phyloP scores from a whole-genome alignment of 2,888 invertebrate species.

The Drosophila setosimentum region DNA sequence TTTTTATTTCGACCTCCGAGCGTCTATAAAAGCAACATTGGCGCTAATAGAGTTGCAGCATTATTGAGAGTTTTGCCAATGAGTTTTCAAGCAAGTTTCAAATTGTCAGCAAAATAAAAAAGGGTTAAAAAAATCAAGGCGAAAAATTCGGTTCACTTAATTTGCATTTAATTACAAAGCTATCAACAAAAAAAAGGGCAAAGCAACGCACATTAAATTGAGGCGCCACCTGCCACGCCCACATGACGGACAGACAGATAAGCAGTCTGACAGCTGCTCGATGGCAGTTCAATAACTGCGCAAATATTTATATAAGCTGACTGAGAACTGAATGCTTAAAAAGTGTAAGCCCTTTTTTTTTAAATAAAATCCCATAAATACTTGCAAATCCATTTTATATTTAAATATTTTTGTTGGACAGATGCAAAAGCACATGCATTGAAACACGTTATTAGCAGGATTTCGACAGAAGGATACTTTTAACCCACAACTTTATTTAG shows the following conservation, averaged over 20 bases:
- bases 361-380: slow-evolving; percentile 17
- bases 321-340: slow-evolving; percentile 27
- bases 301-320: slow-evolving; percentile 43
- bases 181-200: slow-evolving; percentile 30
- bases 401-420: background rate
- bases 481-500: too few relatives aligned
- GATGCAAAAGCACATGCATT: background rate
- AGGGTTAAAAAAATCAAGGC: slow-evolving; percentile 59
- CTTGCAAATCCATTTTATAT: slow-evolving; percentile 19
- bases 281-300: slow-evolving; percentile 32
- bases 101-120: slow-evolving; percentile 58
- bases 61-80: slow-evolving; percentile 65
- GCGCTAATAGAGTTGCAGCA: slow-evolving; percentile 60
- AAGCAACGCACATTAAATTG: slow-evolving; percentile 22
- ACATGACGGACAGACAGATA: background rate
- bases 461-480: slow-evolving; percentile 4
- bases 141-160: slow-evolving; percentile 70
- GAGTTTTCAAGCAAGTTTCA: slow-evolving; percentile 57
- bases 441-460: background rate
- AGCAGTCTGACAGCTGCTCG: slow-evolving; percentile 24
- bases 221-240: slow-evolving; percentile 20
- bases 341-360: slow-evolving; percentile 11
- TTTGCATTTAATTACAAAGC: slow-evolving; percentile 79
- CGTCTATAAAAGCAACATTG: slow-evolving; percentile 66
- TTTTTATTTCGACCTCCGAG: slow-evolving; percentile 1